Evolutionary conservation across 2,113 vertebrate species (phyloP).

Genomic region (Ctenomys sociabilis): DNA sequence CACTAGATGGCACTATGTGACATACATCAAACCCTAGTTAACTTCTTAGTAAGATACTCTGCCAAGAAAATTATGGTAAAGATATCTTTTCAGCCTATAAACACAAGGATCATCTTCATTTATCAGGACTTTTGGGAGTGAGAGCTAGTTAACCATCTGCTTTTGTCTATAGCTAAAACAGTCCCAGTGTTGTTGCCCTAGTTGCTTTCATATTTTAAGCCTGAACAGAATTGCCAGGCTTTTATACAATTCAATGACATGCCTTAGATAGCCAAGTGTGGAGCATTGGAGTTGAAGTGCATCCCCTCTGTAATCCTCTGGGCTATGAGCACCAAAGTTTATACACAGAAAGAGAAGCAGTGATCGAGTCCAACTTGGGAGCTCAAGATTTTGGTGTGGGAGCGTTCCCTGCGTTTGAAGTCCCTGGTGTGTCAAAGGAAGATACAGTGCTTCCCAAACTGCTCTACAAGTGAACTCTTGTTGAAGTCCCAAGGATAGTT

Average conservation of each 20-base stretch:
- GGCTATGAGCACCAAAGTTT: not conserved
- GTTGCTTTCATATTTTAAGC: not conserved
- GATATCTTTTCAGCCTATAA: not conserved
- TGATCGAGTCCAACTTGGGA: not conserved
- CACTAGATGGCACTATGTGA: slow-evolving; percentile 26
- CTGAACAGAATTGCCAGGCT: not conserved
- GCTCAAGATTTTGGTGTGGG: not conserved
- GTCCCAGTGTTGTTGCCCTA: not conserved
- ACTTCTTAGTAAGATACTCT: not conserved
- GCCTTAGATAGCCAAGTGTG: not conserved
- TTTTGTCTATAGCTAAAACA: not conserved
- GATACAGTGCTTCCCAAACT: not conserved
- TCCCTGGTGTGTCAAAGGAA: not conserved
- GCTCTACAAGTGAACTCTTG: not conserved
- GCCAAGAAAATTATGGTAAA: not conserved
- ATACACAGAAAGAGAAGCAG: not conserved
- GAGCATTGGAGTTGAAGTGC: not conserved
- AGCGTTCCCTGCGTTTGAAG: not conserved
- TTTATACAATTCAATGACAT: not conserved
- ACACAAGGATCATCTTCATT: not conserved
- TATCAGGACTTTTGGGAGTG: not conserved
- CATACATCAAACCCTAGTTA: not conserved
- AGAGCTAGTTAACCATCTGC: not conserved
- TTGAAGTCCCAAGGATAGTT: not conserved
- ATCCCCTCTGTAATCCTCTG: not conserved